These are phyloP conservation scores for Papilio xuthus DNA, from an alignment of 1,140 invertebrate genomes.

Conservation along the genomic window DNA sequence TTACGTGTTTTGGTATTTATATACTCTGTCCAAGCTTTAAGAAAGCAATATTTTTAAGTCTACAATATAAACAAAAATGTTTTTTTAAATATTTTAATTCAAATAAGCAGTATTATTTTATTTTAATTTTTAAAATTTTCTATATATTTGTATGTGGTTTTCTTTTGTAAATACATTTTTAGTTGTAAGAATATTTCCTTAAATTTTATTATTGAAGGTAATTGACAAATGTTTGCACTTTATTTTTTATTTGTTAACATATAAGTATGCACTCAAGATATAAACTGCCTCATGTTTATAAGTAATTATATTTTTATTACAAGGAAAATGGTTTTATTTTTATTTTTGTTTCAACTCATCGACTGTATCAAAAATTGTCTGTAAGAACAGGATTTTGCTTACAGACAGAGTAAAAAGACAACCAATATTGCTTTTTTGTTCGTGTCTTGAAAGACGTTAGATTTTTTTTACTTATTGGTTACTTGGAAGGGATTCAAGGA, in stretches of 20 bases:
- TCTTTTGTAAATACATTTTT: not conserved
- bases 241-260: not conserved
- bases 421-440: not conserved
- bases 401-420: not conserved
- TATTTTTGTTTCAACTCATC: not conserved
- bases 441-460: not conserved
- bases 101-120: slow-evolving; percentile 16
- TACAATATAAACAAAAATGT: not conserved
- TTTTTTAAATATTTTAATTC: slow-evolving; percentile 8
- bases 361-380: not conserved
- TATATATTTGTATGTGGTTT: not conserved
- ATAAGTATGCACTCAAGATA: slow-evolving; percentile 4
- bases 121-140: not conserved
- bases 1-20: not conserved
- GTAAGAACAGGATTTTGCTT: not conserved
- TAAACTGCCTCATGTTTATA: slow-evolving; percentile 22
- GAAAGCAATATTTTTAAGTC: slow-evolving; percentile 8
- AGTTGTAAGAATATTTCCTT: slow-evolving; percentile 2
- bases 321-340: slow-evolving; percentile 7
- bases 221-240: not conserved
- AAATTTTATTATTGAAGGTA: not conserved
- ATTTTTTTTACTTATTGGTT: not conserved
- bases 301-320: slow-evolving; percentile 21
- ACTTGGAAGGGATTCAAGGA: not conserved
- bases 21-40: slow-evolving; percentile 11